These are phyloP conservation scores for Myripristis jacobus DNA, from an alignment of 2,797 vertebrate species.

Conservation along the genomic window DNA sequence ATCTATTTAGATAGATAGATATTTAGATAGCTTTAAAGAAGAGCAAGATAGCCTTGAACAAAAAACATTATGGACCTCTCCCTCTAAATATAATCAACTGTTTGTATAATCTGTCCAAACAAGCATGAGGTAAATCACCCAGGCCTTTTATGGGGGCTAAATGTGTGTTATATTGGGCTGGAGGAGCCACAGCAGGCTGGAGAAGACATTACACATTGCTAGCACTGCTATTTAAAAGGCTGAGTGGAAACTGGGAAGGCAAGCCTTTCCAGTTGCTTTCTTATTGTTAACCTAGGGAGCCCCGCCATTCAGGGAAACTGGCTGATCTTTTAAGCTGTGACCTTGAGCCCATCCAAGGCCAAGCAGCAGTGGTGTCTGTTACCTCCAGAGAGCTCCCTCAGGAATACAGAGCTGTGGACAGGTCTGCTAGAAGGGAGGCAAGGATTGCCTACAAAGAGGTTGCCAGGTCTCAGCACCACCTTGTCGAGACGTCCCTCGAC, in stretches of 20 bases:
- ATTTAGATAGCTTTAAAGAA: constrained; percentile 1
- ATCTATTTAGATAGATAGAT: neutral
- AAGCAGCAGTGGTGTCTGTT: constrained; percentile 66
- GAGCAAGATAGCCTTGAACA: neutral
- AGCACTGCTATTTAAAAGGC: constrained; percentile 66
- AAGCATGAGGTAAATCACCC: constrained; percentile 36
- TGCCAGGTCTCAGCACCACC: constrained; percentile 55
- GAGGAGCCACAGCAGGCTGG: constrained; percentile 64
- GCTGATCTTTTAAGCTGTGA: constrained; percentile 74
- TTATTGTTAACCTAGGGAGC: constrained; percentile 59
- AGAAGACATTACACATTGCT: constrained; percentile 71
- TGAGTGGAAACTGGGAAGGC: constrained; percentile 84
- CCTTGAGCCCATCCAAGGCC: constrained; percentile 64
- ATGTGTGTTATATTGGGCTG: constrained; percentile 39
- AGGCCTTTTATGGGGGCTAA: constrained; percentile 24
- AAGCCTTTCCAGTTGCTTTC: constrained; percentile 52
- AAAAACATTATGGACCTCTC: neutral
- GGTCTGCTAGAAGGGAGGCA: constrained; percentile 42
- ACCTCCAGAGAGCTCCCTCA: constrained; percentile 59
- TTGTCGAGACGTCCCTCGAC: constrained; percentile 40
- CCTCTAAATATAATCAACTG: constrained; percentile 7
- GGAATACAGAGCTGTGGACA: constrained; percentile 47
- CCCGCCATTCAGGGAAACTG: constrained; percentile 55
- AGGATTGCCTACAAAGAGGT: constrained; percentile 54
- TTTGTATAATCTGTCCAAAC: constrained; percentile 19